A percentile compares a stretch with the other conserved stretches of the same genome.
These are phyloP conservation scores for Tenodera sinensis DNA, from an alignment of 2,888 invertebrate genomes.

Conservation along the genomic window DNA sequence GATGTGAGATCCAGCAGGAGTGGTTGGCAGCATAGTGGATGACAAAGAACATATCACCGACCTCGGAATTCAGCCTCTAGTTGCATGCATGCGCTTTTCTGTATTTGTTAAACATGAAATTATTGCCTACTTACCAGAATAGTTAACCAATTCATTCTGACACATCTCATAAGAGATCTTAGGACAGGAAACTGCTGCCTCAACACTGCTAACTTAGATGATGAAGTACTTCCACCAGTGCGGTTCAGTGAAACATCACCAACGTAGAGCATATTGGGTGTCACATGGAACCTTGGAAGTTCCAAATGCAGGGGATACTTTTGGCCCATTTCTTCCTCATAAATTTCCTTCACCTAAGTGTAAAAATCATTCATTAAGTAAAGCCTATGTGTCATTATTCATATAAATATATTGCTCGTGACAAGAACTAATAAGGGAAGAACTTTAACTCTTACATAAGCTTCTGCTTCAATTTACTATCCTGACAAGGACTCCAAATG, in stretches of 20 bases:
- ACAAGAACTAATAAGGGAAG: too few species aligned
- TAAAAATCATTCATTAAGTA: too few species aligned
- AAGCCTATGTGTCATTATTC: too few species aligned
- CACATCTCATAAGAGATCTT: conserved; percentile 78
- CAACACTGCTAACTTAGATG: neutral
- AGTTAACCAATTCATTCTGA: conserved; percentile 89
- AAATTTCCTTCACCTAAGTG: conserved; percentile 43
- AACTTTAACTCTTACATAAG: too few species aligned
- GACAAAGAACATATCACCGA: too few species aligned
- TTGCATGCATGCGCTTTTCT: too few species aligned
- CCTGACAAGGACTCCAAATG: too few species aligned
- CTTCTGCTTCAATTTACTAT: too few species aligned
- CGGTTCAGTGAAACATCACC: conserved; percentile 60
- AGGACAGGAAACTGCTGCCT: conserved; percentile 44
- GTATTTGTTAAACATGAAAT: neutral
- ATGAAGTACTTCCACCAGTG: neutral
- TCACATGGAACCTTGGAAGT: conserved; percentile 58
- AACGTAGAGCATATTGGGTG: conserved; percentile 54
- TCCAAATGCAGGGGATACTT: conserved; percentile 51
- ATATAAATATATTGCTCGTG: too few species aligned
- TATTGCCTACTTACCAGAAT: conserved; percentile 63
- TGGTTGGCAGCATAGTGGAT: too few species aligned
- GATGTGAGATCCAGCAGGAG: too few species aligned
- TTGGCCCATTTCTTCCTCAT: conserved; percentile 47
- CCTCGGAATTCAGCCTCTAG: too few species aligned